These are phyloP conservation scores for Phengaris alcon DNA, from an alignment of 2,888 invertebrate species.

Conservation along the genomic window DNA sequence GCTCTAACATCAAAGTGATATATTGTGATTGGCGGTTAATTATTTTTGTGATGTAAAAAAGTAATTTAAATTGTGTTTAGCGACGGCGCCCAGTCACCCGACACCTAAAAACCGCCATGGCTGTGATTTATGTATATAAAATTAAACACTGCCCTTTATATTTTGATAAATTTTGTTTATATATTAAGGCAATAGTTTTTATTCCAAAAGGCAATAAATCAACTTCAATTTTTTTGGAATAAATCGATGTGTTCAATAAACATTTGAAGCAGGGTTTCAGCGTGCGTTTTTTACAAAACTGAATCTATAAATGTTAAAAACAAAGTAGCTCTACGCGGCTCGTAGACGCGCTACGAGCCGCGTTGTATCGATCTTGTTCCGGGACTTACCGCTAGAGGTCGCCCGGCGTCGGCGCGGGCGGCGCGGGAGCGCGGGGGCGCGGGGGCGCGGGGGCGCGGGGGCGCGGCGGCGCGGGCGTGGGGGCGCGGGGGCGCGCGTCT, in stretches of 20 bases:
- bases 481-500: slow-evolving; percentile 21
- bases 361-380: neutral
- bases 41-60: slow-evolving; percentile 14
- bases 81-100: neutral
- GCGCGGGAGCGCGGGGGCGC: neutral
- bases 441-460: neutral
- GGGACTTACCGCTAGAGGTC: slow-evolving; percentile 20
- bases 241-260: neutral
- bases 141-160: neutral
- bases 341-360: slow-evolving; percentile 19
- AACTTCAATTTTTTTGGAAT: neutral
- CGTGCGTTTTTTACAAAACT: neutral
- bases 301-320: neutral
- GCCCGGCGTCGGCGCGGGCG: neutral
- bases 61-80: neutral
- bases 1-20: neutral
- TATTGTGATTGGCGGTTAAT: slow-evolving; percentile 21
- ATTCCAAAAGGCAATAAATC: neutral
- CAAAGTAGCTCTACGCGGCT: neutral
- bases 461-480: neutral
- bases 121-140: neutral
- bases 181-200: neutral
- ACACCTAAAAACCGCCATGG: neutral
- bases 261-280: neutral
- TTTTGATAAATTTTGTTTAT: neutral